Conservation (phyloP, 2,113 vertebrate species). For the Triplophysa siluroides region DNA sequence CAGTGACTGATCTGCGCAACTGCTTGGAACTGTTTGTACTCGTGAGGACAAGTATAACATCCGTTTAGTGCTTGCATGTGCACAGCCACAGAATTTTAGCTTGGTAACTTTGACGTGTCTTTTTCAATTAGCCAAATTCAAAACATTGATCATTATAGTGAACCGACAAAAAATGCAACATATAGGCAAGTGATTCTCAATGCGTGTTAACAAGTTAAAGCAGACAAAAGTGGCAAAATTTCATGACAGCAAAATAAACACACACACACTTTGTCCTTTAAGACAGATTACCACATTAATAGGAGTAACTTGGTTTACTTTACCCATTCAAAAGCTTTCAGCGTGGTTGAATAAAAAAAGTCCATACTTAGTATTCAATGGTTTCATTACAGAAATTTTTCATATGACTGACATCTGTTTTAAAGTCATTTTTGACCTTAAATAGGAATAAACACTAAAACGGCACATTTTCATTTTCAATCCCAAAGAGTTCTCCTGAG, state of each 20-base stretch:
- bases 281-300: background rate
- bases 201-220: background rate
- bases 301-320: background rate
- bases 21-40: constrained; percentile 55
- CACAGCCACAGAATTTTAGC: constrained; percentile 42
- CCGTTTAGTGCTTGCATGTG: constrained; percentile 37
- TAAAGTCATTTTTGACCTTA: no score
- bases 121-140: background rate
- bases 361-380: background rate
- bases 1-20: constrained; percentile 57
- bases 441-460: no score
- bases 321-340: background rate
- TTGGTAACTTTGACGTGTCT: constrained; percentile 22
- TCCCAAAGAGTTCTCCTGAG: background rate
- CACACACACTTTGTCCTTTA: background rate
- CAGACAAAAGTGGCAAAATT: background rate
- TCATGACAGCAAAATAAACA: no score
- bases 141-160: constrained; percentile 5
- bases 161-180: background rate
- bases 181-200: background rate
- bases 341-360: background rate
- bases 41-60: constrained; percentile 48
- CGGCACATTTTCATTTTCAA: background rate
- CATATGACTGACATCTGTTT: no score
- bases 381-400: no score